Evolutionary conservation across 1,140 invertebrate species (phyloP), one percentile per base, ranked within the genome.

Genomic region (Drosophila sechellia): DNA sequence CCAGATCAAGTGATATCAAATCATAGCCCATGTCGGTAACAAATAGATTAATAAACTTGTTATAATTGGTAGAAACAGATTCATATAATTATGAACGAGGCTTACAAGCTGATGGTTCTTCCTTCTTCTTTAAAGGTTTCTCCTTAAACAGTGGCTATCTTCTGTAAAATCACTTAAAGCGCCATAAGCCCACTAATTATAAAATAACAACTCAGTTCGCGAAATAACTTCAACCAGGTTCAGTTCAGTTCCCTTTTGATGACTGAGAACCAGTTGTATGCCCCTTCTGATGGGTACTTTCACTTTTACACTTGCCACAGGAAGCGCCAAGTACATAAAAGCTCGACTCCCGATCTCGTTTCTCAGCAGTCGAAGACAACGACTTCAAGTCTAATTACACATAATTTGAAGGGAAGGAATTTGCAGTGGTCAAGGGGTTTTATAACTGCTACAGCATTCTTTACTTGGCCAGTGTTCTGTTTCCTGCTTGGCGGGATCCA

Each of bases 321-420:
- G 53, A 78, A 58, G 78, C 66, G 79, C 68, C 59, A 78, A 74
- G 49, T 66, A 63, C 57, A 61, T 60, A 22, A 63, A 60, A 46
- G 46, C 57, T 34, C 50, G 75, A 49, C 59, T 50, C 43, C 15
- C 50, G 43, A 54, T 53, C 56, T 77, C 49, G 72, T 65, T 60
- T 56, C 40, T 70, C 63, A 54, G 56, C 70, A 50, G 37, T 61
- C 49, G 59, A 63, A 65, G 61, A 69, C 40, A 74, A 78, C 56
- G 50, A 60, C 57, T 58, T 79, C 61, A 59, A 49, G 64, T 71
- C 81, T 91, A 91, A 91, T 91, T 91, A 74, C 77, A 77, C 78
- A 78, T 91, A 91, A 91, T 91, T 91, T 80, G 75, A 79, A 56
- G 69, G 70, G 52, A 80, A 80, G 70, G 77, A 81, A 75, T 79